Evolutionary conservation across 2,888 invertebrate species (phyloP).

Genomic region (Agriopis leucophaearia): DNA sequence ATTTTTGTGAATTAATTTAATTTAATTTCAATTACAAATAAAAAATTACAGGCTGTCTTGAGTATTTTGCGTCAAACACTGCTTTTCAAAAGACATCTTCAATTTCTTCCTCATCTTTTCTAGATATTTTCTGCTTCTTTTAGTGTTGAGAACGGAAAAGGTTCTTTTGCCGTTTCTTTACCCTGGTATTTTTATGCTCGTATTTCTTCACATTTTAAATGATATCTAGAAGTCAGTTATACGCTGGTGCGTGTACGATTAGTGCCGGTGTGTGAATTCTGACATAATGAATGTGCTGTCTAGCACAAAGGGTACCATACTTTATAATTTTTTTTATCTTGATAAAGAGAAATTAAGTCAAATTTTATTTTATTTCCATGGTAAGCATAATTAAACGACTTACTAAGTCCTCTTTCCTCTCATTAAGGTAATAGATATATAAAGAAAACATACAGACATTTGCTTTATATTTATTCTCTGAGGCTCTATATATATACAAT

Average conservation of each 20-base stretch:
- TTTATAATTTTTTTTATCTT: slow-evolving; percentile 17
- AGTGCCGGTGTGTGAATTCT: slow-evolving; percentile 25
- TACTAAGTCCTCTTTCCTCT: background rate
- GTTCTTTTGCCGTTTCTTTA: background rate
- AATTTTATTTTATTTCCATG: background rate
- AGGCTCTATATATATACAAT: no score
- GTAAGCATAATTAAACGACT: slow-evolving; percentile 1
- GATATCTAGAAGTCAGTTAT: slow-evolving; percentile 24
- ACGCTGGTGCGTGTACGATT: slow-evolving; percentile 25
- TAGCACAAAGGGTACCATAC: slow-evolving; percentile 12
- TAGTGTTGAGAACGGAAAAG: background rate
- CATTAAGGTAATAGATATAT: no score
- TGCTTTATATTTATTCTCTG: no score
- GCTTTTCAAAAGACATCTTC: no score
- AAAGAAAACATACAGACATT: no score
- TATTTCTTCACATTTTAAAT: background rate
- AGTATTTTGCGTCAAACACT: no score
- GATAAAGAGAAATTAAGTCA: slow-evolving; percentile 8
- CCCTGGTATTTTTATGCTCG: background rate
- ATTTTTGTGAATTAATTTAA: no score
- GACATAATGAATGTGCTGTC: slow-evolving; percentile 15
- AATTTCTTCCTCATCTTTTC: no score
- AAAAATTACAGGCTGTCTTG: no score
- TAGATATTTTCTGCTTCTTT: background rate
- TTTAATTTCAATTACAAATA: no score